These are phyloP conservation scores for Tachysurus vachellii DNA, from an alignment of 2,113 vertebrate genomes.

Conservation along the genomic window DNA sequence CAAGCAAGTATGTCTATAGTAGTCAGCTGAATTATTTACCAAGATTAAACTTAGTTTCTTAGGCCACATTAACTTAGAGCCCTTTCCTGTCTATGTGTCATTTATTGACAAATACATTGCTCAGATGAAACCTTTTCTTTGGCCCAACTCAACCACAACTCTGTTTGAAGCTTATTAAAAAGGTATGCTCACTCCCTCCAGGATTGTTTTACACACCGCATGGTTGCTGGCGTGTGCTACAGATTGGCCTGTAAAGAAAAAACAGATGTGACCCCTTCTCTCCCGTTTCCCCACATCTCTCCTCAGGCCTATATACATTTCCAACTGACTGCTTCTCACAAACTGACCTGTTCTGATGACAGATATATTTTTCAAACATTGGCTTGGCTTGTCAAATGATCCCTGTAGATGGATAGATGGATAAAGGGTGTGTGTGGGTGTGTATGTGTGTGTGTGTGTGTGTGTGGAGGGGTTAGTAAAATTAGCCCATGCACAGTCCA, in stretches of 20 bases:
- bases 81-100: conserved; percentile 1
- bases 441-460: neutral
- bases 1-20: neutral
- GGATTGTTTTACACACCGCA: conserved; percentile 54
- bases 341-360: conserved; percentile 55
- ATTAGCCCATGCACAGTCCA: conserved; percentile 45
- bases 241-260: conserved; percentile 53
- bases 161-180: conserved; percentile 59
- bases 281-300: conserved; percentile 53
- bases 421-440: neutral
- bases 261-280: conserved; percentile 60
- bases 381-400: conserved; percentile 45
- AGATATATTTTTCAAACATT: conserved; percentile 55
- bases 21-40: neutral
- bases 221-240: conserved; percentile 53
- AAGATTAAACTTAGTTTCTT: conserved; percentile 9
- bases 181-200: conserved; percentile 54
- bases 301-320: conserved; percentile 58
- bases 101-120: conserved; percentile 26
- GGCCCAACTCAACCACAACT: conserved; percentile 28
- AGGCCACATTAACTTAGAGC: neutral
- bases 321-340: conserved; percentile 52
- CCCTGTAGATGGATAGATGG: neutral
- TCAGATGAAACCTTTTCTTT: conserved; percentile 37
- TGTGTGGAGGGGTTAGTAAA: neutral